Conservation (phyloP, 2,888 invertebrate genomes). For the Diarsia rubi region DNA sequence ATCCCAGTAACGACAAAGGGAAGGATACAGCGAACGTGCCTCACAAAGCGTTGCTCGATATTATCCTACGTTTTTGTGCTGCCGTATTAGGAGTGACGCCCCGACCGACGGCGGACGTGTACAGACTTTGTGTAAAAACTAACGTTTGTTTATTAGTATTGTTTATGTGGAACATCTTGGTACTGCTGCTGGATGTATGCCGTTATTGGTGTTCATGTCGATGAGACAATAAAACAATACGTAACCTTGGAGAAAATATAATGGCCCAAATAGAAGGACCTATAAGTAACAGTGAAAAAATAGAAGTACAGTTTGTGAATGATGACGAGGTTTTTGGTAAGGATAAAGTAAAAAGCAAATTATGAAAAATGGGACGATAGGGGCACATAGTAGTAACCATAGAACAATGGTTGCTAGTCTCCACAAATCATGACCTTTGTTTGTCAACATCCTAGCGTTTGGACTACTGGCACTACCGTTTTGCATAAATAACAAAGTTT, state of each 20-base stretch:
- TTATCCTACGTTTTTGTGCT: slow-evolving; percentile 82
- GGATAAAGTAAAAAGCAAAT: no score
- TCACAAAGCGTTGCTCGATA: slow-evolving; percentile 85
- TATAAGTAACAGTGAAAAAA: background rate
- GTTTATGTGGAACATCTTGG: slow-evolving; percentile 43
- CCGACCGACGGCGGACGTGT: slow-evolving; percentile 67
- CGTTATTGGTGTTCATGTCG: slow-evolving; percentile 5
- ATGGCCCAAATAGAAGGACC: background rate
- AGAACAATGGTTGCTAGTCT: background rate
- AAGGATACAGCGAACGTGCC: slow-evolving; percentile 87
- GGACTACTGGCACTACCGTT: background rate
- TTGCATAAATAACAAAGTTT: slow-evolving; percentile 12
- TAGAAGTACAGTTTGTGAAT: background rate
- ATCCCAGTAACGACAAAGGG: slow-evolving; percentile 80
- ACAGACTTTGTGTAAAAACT: slow-evolving; percentile 70
- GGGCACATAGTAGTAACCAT: background rate
- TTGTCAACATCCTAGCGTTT: background rate
- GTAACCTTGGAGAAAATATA: background rate
- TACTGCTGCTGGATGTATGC: slow-evolving; percentile 21
- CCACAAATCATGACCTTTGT: background rate
- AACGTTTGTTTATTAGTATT: slow-evolving; percentile 66
- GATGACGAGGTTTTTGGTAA: background rate
- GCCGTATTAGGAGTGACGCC: slow-evolving; percentile 82
- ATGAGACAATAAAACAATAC: background rate
- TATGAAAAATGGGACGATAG: background rate